These are phyloP conservation scores for Crotophaga sulcirostris DNA, from an alignment of 2,113 vertebrate species.

Conservation along the genomic window DNA sequence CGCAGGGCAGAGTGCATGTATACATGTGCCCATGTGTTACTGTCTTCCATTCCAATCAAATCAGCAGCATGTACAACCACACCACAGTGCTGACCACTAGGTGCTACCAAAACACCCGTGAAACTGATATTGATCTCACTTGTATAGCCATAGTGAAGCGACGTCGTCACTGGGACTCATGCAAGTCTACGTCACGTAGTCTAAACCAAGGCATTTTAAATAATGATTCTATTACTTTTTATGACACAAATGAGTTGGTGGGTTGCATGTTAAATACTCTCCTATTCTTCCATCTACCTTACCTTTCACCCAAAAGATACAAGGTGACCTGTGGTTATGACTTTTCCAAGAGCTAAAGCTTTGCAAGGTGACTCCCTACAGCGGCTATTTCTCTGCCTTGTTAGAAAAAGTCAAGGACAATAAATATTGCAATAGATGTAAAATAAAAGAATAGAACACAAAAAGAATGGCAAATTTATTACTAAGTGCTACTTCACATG, in stretches of 20 bases:
- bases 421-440: not conserved
- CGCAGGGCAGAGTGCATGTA: not conserved
- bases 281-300: not conserved
- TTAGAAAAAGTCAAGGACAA: not conserved
- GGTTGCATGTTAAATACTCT: not conserved
- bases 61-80: not conserved
- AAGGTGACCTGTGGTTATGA: not conserved
- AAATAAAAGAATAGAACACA: not conserved
- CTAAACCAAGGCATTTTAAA: not conserved
- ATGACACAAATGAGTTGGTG: not conserved
- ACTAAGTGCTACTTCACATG: not conserved
- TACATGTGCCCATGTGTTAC: not conserved
- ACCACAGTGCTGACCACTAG: not conserved
- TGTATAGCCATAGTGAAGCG: not conserved
- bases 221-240: not conserved
- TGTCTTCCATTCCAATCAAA: not conserved
- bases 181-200: not conserved
- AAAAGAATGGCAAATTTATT: not conserved
- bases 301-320: not conserved
- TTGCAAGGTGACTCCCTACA: not conserved
- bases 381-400: not conserved
- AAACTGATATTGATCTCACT: not conserved
- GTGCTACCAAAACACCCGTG: not conserved
- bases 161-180: too few species aligned
- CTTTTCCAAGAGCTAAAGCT: not conserved